These are phyloP conservation scores for Coleophora flavipennella DNA, from an alignment of 2,888 invertebrate species.

Conservation along the genomic window DNA sequence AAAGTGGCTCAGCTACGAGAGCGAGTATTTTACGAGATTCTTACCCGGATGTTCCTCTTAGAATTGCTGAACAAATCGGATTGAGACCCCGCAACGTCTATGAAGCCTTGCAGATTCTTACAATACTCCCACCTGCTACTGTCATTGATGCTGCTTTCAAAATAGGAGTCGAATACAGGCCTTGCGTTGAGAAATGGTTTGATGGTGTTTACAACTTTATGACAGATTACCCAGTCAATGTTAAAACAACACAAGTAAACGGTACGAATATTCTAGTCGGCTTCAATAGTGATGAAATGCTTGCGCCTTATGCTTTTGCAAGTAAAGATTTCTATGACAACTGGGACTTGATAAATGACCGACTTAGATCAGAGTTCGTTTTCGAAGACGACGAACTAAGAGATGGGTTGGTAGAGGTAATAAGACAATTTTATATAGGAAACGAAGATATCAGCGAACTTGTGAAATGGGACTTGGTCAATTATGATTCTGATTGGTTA, in stretches of 20 bases:
- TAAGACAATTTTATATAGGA: slow-evolving; percentile 36
- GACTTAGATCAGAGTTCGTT: slow-evolving; percentile 15
- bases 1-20: slow-evolving; percentile 30
- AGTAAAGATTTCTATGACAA: no score
- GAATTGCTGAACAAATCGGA: slow-evolving; percentile 19
- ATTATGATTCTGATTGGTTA: slow-evolving; percentile 36
- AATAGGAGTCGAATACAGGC: slow-evolving; percentile 16
- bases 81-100: slow-evolving; percentile 12
- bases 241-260: slow-evolving; percentile 17
- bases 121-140: slow-evolving; percentile 15
- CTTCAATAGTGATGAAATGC: slow-evolving; percentile 23
- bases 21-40: slow-evolving; percentile 15
- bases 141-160: slow-evolving; percentile 20
- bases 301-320: no score
- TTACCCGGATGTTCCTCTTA: slow-evolving; percentile 13
- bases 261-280: slow-evolving; percentile 27
- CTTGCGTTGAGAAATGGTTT: slow-evolving; percentile 28
- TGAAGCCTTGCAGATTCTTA: slow-evolving; percentile 21
- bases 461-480: slow-evolving; percentile 19
- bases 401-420: slow-evolving; percentile 18
- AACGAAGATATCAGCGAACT: slow-evolving; percentile 23
- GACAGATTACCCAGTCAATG: slow-evolving; percentile 17
- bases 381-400: slow-evolving; percentile 17
- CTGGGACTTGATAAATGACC: no score
- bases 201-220: slow-evolving; percentile 25